Evolutionary conservation across 1,140 invertebrate genomes (phyloP), one percentile per base, ranked within the genome.

Genomic region (Sycobia sp.): DNA sequence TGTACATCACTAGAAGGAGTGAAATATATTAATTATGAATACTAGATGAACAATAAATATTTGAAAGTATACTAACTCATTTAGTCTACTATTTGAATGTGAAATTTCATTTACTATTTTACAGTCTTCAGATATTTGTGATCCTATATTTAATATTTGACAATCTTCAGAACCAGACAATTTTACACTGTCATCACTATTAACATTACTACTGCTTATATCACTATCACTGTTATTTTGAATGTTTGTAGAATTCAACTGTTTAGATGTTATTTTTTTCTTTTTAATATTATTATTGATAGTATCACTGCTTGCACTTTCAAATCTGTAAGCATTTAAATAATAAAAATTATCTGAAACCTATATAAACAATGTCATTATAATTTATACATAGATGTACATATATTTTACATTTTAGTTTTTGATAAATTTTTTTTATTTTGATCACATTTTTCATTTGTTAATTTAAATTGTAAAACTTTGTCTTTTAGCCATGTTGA

Each of bases 401-500:
- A 27, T 27, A 14, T 47, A 27, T 9, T 14, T 27, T 47, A 72
- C 68, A 39, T 46, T 25, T 56, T 4, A n/a, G 9, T n/a, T 39
- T 39, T 20, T 20, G 5, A n/a, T 18, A 29, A n/a, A 49, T 20
- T 53, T 66, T 25, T 14, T 62, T 59, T n/a, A 60, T 32, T 49
- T 34, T 23, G 11, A 67, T 20, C 39, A 62, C 67, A 25, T 55
- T 27, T 23, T 3, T 44, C 22, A 13, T 32, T 10, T 14, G 43
- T 10, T 39, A 59, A 25, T 36, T 50, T 47, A 23, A 49, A 59
- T 10, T 25, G 36, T 8, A 59, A 44, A 38, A 59, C 1, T n/a
- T 49, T 39, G 39, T 59, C 46, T 7, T 59, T 39, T 39, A 25
- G 14, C 56, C 44, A 50, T 50, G 60, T 56, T n/a, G 66, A 69